Percentiles rank a stretch among this genome's conserved stretches.
Evolutionary conservation across 2,797 vertebrate genomes (phyloP).

Genomic region (Orientallactaga sibirica): DNA sequence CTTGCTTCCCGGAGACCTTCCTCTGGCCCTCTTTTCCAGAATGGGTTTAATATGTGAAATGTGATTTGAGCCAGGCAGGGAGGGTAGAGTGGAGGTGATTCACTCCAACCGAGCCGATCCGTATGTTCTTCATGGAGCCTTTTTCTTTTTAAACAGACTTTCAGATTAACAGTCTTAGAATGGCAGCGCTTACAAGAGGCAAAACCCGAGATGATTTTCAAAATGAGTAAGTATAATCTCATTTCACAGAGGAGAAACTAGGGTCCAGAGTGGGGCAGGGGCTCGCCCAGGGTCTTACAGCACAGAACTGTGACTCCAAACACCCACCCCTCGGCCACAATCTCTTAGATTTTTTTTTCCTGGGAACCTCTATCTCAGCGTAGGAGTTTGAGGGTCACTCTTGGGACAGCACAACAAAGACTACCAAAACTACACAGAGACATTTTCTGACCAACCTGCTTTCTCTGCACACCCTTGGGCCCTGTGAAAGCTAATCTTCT

Average conservation of each 20-base stretch:
- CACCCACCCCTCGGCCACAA: rapidly evolving
- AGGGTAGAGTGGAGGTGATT: constrained; percentile 1
- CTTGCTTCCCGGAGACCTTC: constrained; percentile 56
- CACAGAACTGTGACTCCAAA: not conserved
- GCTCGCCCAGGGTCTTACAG: not conserved
- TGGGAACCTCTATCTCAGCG: not conserved
- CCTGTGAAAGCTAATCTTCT: not conserved
- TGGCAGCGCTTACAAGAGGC: not conserved
- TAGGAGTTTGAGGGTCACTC: not conserved
- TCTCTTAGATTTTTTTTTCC: not conserved
- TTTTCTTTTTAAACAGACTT: not conserved
- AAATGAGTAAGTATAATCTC: not conserved
- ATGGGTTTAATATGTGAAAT: constrained; percentile 73
- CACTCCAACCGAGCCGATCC: constrained; percentile 34
- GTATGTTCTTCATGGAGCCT: constrained; percentile 33
- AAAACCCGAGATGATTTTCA: constrained; percentile 2
- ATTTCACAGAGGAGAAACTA: not conserved
- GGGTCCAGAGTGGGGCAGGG: not conserved
- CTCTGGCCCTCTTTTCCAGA: constrained; percentile 41
- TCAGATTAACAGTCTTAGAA: constrained; percentile 37
- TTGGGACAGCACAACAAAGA: not conserved
- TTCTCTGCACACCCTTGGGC: not conserved
- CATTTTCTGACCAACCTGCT: not conserved
- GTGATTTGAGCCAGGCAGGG: constrained; percentile 52
- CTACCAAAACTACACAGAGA: not conserved